phyloP scores from a whole-genome alignment of 2,113 vertebrate species.

The Corynorhinus townsendii region DNA sequence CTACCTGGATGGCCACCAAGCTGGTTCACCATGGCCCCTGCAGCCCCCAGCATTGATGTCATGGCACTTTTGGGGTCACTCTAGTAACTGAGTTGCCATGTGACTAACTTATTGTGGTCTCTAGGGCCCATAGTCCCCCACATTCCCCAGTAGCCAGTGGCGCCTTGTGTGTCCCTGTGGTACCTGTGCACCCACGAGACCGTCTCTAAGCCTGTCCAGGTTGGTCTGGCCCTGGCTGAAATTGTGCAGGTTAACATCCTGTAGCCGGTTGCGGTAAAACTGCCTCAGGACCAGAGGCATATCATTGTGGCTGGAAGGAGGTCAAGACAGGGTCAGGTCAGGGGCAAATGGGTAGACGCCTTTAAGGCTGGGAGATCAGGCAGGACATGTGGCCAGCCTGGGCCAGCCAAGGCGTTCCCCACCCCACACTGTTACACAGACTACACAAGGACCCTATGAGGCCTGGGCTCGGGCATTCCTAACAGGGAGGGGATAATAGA shows the following conservation, averaged over 20 bases:
- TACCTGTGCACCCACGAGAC: constrained; percentile 92
- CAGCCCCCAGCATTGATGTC: background rate
- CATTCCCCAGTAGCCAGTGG: background rate
- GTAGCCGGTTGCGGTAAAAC: constrained; percentile 79
- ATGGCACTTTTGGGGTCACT: background rate
- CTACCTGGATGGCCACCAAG: background rate
- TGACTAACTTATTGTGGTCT: background rate
- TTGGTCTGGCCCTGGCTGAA: constrained; percentile 83
- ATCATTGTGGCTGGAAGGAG: constrained; percentile 89
- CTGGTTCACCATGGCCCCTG: background rate
- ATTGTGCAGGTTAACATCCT: constrained; percentile 79
- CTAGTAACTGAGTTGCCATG: background rate
- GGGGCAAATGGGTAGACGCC: background rate
- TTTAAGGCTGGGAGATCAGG: background rate
- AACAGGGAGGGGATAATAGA: background rate
- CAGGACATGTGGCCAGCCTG: background rate
- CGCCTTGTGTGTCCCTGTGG: background rate
- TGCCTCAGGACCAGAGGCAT: constrained; percentile 85
- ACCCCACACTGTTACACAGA: background rate
- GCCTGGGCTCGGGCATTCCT: background rate
- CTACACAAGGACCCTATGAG: background rate
- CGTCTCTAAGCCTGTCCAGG: constrained; percentile 84
- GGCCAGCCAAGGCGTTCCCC: background rate
- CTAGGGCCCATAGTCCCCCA: background rate
- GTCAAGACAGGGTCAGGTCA: background rate